A percentile compares a stretch with the other conserved stretches of the same genome.
Evolutionary conservation across 1,140 invertebrate species (phyloP).

Genomic region (Leptinotarsa undecemlineata): DNA sequence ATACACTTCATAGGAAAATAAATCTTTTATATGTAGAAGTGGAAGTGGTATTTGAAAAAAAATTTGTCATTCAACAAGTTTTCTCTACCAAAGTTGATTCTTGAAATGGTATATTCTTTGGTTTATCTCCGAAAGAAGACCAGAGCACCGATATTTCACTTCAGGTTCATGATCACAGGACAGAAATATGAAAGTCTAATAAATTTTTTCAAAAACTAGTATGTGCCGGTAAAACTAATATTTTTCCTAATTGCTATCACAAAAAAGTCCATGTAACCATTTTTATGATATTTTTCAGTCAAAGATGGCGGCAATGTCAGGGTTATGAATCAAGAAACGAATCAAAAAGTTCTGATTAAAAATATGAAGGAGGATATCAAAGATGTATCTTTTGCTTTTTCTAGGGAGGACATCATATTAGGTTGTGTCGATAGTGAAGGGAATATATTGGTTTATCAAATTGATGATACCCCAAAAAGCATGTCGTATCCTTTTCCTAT

Average conservation of each 20-base stretch:
- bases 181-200: no score
- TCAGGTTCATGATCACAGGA: no score
- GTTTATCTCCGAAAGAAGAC: no score
- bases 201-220: no score
- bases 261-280: background rate
- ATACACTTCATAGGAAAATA: no score
- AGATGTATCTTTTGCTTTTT: constrained; percentile 88
- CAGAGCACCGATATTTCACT: no score
- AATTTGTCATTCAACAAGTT: no score
- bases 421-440: constrained; percentile 85
- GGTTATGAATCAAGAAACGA: constrained; percentile 75
- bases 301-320: constrained; percentile 78
- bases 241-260: background rate
- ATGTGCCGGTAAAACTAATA: no score
- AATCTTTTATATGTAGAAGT: no score
- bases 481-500: constrained; percentile 61
- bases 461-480: constrained; percentile 66
- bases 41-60: no score
- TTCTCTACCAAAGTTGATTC: no score
- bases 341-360: constrained; percentile 79
- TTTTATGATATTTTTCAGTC: constrained; percentile 54
- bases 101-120: no score
- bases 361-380: constrained; percentile 82
- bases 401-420: constrained; percentile 73
- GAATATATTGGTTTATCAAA: constrained; percentile 79